Conservation (phyloP, 2,888 invertebrate genomes). For the Noctua comes region DNA sequence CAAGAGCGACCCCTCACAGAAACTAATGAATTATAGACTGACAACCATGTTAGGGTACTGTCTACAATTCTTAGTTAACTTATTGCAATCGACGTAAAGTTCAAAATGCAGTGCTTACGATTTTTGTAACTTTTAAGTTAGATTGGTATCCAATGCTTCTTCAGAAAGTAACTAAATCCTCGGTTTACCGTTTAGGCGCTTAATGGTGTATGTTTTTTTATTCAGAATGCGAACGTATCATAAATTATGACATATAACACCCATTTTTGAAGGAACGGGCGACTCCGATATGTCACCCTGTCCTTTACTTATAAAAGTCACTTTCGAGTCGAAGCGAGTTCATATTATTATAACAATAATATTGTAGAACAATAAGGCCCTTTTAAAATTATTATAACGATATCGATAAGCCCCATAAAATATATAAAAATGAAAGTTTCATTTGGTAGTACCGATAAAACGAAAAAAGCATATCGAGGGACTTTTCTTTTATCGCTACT, state of each 20-base stretch:
- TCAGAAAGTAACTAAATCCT: constrained; percentile 83
- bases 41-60: constrained; percentile 4
- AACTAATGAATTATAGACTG: constrained; percentile 65
- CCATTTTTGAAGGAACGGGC: constrained; percentile 73
- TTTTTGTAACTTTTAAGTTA: constrained; percentile 1
- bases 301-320: constrained; percentile 48
- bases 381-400: constrained; percentile 42
- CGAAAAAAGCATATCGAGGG: not conserved
- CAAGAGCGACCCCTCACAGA: constrained; percentile 62
- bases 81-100: constrained; percentile 1
- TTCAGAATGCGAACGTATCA: constrained; percentile 81
- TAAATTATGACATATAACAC: constrained; percentile 87
- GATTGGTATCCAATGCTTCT: constrained; percentile 66
- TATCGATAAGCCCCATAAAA: constrained; percentile 39
- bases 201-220: constrained; percentile 83
- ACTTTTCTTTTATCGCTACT: not conserved
- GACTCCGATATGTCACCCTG: constrained; percentile 60
- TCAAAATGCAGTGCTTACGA: constrained; percentile 16
- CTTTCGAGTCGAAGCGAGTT: constrained; percentile 12
- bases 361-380: constrained; percentile 36
- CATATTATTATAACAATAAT: constrained; percentile 14
- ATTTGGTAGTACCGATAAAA: constrained; percentile 18
- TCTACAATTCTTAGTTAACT: constrained; percentile 11
- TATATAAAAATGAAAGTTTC: constrained; percentile 20
- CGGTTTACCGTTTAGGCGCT: constrained; percentile 86